Conservation (phyloP, 2,113 vertebrate species). For the Pyxicephalus adspersus region DNA sequence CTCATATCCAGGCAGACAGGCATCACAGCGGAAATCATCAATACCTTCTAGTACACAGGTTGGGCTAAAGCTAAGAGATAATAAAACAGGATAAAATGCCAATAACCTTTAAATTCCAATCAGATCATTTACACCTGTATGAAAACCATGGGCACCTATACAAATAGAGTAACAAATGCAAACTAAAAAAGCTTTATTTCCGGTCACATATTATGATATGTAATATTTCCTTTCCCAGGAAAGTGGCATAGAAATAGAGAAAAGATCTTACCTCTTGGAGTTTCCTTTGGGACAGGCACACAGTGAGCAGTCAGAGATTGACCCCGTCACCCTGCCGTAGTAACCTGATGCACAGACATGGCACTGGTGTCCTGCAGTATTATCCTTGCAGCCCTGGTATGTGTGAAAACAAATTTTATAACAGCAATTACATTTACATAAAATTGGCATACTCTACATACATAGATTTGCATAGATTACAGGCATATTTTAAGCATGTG, state of each 20-base stretch:
- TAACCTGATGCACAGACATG: conserved; percentile 80
- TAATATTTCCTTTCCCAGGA: too few relatives aligned
- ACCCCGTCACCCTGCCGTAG: conserved; percentile 83
- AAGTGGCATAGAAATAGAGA: too few relatives aligned
- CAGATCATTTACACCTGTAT: too few relatives aligned
- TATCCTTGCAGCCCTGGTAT: conserved; percentile 81
- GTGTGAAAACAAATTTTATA: conserved; percentile 34
- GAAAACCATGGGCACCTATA: too few relatives aligned
- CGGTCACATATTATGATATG: too few relatives aligned
- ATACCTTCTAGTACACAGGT: conserved; percentile 80
- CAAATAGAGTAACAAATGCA: not conserved
- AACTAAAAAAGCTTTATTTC: not conserved
- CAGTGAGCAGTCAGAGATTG: conserved; percentile 79
- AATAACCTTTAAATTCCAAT: too few relatives aligned
- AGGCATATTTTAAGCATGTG: too few relatives aligned
- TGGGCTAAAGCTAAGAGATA: conserved; percentile 82
- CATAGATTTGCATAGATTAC: too few relatives aligned
- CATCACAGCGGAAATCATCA: conserved; percentile 80
- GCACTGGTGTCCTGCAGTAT: conserved; percentile 83
- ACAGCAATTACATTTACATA: not conserved
- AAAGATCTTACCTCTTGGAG: conserved; percentile 76
- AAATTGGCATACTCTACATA: too few relatives aligned
- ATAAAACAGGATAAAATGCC: not conserved
- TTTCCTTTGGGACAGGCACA: conserved; percentile 84
- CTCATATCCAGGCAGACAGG: conserved; percentile 85